These are phyloP conservation scores for Manis javanica DNA, from an alignment of 2,797 vertebrate genomes.

Conservation along the genomic window DNA sequence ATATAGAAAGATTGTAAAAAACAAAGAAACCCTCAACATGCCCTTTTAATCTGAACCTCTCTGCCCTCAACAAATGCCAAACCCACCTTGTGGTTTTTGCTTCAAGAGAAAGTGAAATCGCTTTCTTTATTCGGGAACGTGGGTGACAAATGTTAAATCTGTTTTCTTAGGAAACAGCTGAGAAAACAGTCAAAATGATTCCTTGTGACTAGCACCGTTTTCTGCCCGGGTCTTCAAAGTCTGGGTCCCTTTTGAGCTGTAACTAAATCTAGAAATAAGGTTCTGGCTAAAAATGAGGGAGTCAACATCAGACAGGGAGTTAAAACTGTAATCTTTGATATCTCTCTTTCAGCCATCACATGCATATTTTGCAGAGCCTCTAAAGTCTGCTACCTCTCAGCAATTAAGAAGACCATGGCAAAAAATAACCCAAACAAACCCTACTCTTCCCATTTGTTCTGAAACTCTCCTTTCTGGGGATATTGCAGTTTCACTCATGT, in stretches of 20 bases:
- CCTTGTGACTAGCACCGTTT: constrained; percentile 56
- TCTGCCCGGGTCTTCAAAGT: constrained; percentile 66
- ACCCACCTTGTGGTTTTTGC: constrained; percentile 40
- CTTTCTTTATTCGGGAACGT: constrained; percentile 58
- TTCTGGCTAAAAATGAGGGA: background rate
- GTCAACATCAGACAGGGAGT: background rate
- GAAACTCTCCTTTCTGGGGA: background rate
- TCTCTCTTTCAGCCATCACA: background rate
- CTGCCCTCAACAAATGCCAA: background rate
- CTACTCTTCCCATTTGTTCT: background rate
- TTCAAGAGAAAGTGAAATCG: constrained; percentile 49
- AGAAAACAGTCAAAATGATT: constrained; percentile 67
- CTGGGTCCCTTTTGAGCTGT: constrained; percentile 51
- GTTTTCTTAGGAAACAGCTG: constrained; percentile 71
- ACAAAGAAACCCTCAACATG: background rate
- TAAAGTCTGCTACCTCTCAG: background rate
- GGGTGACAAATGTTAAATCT: constrained; percentile 65
- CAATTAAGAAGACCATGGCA: background rate
- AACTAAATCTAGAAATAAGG: constrained; percentile 64
- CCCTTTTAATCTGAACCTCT: background rate
- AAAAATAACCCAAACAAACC: background rate
- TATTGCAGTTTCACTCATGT: background rate
- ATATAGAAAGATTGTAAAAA: background rate
- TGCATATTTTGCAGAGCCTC: background rate
- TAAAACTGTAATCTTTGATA: background rate